phyloP scores from a whole-genome alignment of 2,888 invertebrate species.

The Archips xylosteana region DNA sequence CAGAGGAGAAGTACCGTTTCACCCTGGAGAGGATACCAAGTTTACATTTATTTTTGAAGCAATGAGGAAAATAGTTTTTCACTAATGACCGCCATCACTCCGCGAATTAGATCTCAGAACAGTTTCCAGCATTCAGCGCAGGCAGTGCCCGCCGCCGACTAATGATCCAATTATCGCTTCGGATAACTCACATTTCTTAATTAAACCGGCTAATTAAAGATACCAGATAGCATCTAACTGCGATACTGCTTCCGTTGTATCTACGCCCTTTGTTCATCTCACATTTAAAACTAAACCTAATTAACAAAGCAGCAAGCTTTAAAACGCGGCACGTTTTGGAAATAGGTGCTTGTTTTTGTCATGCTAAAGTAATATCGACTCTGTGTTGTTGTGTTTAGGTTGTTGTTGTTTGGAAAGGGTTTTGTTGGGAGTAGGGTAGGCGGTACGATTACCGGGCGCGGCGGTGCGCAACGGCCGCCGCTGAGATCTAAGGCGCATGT shows the following conservation, averaged over 20 bases:
- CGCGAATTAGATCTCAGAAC: neutral
- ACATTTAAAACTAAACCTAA: slow-evolving; percentile 46
- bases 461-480: slow-evolving; percentile 81
- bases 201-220: slow-evolving; percentile 75
- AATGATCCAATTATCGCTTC: slow-evolving; percentile 77
- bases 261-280: slow-evolving; percentile 57
- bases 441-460: slow-evolving; percentile 72
- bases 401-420: neutral
- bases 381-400: slow-evolving; percentile 41
- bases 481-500: slow-evolving; percentile 73
- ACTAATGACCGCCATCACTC: neutral
- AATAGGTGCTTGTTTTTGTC: slow-evolving; percentile 6
- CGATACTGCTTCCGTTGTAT: slow-evolving; percentile 67
- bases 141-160: slow-evolving; percentile 50
- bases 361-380: neutral
- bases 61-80: neutral
- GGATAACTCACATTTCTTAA: slow-evolving; percentile 72
- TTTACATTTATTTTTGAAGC: too few relatives aligned
- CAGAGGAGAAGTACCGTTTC: too few relatives aligned
- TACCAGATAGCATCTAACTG: slow-evolving; percentile 54
- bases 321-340: slow-evolving; percentile 40
- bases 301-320: slow-evolving; percentile 17
- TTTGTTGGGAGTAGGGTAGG: slow-evolving; percentile 62
- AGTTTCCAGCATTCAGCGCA: slow-evolving; percentile 28
- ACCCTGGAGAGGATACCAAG: too few relatives aligned